These are phyloP conservation scores for Anorthoa munda DNA, from an alignment of 2,888 invertebrate species.

Conservation along the genomic window DNA sequence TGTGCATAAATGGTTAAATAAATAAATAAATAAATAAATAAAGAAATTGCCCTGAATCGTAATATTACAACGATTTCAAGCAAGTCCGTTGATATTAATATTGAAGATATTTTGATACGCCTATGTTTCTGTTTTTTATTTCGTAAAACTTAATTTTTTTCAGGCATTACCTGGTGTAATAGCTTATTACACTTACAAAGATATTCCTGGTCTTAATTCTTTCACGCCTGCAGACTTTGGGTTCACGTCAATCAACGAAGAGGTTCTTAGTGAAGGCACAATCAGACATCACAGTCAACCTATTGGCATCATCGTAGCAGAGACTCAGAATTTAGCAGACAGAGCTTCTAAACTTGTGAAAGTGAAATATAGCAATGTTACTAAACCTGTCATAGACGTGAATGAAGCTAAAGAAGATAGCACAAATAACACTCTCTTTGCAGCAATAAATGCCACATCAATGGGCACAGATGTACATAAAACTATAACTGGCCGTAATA, in stretches of 20 bases:
- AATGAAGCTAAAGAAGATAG: conserved; percentile 39
- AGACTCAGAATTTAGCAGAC: conserved; percentile 87
- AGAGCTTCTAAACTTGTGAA: conserved; percentile 90
- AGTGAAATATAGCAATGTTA: conserved; percentile 86
- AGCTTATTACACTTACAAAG: conserved; percentile 91
- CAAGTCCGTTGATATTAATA: too few species aligned
- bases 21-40: too few species aligned
- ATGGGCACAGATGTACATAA: conserved; percentile 42
- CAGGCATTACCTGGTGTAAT: conserved; percentile 92
- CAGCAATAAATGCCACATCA: conserved; percentile 23
- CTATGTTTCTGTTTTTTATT: too few species aligned
- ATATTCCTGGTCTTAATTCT: conserved; percentile 92
- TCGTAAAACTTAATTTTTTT: conserved; percentile 51
- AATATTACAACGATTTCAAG: too few species aligned
- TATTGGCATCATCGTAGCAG: conserved; percentile 89
- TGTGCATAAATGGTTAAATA: too few species aligned
- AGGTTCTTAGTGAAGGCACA: conserved; percentile 76
- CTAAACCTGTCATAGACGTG: conserved; percentile 45
- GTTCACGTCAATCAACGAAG: conserved; percentile 58
- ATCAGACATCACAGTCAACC: conserved; percentile 74
- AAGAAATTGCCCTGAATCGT: too few species aligned
- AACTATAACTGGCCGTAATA: conserved; percentile 77
- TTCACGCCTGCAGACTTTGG: conserved; percentile 78
- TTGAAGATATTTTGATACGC: too few species aligned
- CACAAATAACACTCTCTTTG: conserved; percentile 18